Base-by-base conservation (phyloP, 2,797 vertebrate genomes). In the Betta splendens region DNA sequence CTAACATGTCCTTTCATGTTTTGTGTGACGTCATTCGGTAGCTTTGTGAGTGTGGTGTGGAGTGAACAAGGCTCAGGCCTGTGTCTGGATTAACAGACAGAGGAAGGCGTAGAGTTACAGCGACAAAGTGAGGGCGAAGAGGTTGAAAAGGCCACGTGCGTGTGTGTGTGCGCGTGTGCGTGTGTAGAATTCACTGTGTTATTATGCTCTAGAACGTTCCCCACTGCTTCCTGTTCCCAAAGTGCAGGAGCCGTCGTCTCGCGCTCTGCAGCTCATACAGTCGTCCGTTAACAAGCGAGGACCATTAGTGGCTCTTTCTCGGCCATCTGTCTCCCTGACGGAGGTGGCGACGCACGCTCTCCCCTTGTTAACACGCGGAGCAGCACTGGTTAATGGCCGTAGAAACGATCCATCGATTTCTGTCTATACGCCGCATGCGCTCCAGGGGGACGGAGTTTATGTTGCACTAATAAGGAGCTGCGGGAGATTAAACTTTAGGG, bases 141-240 rank as follows among this genome's bases (percentile, higher is more conserved):
- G 69, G 53, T 38, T 76, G 32, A 71, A 75, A 72, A 64, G 75
- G 68, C 81, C 71, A 77, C 8, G n/a, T n/a, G n/a, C n/a, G n/a
- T n/a, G n/a, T n/a, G n/a, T n/a, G n/a, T n/a, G n/a, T n/a, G n/a
- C n/a, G n/a, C n/a, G n/a, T n/a, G n/a, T n/a, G n/a, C n/a, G n/a
- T n/a, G n/a, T n/a, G n/a, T n/a, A n/a, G n/a, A n/a, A n/a, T n/a
- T n/a, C n/a, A n/a, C n/a, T n/a, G n/a, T n/a, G n/a, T n/a, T n/a
- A n/a, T n/a, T n/a, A n/a, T n/a, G n/a, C n/a, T n/a, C n/a, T n/a
- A n/a, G n/a, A n/a, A n/a, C n/a, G n/a, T n/a, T n/a, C n/a, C n/a
- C n/a, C n/a, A n/a, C n/a, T n/a, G n/a, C n/a, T n/a, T n/a, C n/a
- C n/a, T n/a, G n/a, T 31, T 29, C n/a, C n/a, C 64, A 12, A 29